Evolutionary conservation across 2,888 invertebrate species (phyloP), one percentile per base, ranked within the genome.

Genomic region (Nymphalis c-album): DNA sequence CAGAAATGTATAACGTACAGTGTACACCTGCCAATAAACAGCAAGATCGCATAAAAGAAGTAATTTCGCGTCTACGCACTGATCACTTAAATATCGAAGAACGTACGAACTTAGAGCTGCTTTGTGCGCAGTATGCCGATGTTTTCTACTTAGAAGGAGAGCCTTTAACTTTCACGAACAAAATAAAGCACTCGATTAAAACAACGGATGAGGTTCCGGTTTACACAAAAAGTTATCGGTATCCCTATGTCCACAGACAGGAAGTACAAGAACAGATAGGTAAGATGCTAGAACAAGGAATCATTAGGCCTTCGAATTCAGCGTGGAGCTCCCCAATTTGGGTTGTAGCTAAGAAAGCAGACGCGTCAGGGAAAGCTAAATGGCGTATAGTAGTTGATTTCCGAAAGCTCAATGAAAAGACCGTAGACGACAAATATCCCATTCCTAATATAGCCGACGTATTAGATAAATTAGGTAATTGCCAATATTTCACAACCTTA

Each of bases 21-120:
- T 73, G 61, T 62, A 60, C 10, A 48, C 53, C 59, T 40, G 72
- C 64, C 35, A n/a, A 73, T 45, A 55, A 48, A 17, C 16, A 46
- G 8, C 6, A 51, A 0, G 17, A 67, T 0, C 76, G 77, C 13
- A 63, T 50, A 47, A 62, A 51, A 5, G 63, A 73, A 20, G 69
- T 73, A 3, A 26, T 73, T 20, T 73, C 76, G 17, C 75, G 76
- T 0, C 60, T 80, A 7, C 75, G 79, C 7, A 79, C 77, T 0
- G 73, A 77, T 7, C 79, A 80, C 68, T 50, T 80, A 17, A 78
- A 79, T 31, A 47, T 60, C 0, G 79, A 80, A 46, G 78, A 78
- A 72, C 70, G 70, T 1, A 66, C 64, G 57, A 77, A 80, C 46
- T 69, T 5, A 31, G 31, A 31, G 31, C 22, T 22, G 22, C 22